A percentile compares a stretch with the other conserved stretches of the same genome.
Conservation (phyloP, 2,888 invertebrate genomes). For the Ormia ochracea region DNA sequence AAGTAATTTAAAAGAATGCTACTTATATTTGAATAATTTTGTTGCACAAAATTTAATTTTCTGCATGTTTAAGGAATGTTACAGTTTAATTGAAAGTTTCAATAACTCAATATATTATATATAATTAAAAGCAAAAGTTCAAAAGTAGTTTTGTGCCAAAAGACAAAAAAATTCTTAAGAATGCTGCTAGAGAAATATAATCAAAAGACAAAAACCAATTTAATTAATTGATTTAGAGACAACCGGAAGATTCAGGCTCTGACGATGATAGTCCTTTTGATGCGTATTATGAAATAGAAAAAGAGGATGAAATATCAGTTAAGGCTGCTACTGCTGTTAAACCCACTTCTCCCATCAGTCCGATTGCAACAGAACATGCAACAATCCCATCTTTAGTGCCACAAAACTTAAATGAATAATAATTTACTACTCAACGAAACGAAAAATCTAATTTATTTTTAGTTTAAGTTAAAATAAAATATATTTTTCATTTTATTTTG, state of each 20-base stretch:
- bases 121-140: not conserved
- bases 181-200: not conserved
- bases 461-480: slow-evolving; percentile 20
- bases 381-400: slow-evolving; percentile 45
- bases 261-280: slow-evolving; percentile 76
- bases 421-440: not conserved
- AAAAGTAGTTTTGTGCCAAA: slow-evolving; percentile 4
- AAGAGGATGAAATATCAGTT: slow-evolving; percentile 69
- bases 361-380: slow-evolving; percentile 27
- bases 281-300: slow-evolving; percentile 73
- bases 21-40: not conserved
- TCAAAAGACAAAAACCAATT: slow-evolving; percentile 16
- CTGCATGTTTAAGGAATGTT: slow-evolving; percentile 44
- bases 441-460: slow-evolving; percentile 6
- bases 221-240: slow-evolving; percentile 66
- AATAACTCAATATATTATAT: slow-evolving; percentile 4
- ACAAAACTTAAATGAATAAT: slow-evolving; percentile 37
- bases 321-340: slow-evolving; percentile 58
- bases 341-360: slow-evolving; percentile 10
- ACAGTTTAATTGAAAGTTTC: not conserved
- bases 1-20: slow-evolving; percentile 18
- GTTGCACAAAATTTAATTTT: not conserved
- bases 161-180: not conserved
- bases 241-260: slow-evolving; percentile 75
- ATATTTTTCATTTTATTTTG: slow-evolving; percentile 3